Percentiles rank a stretch among this genome's conserved stretches.
These are phyloP conservation scores for Plestiodon gilberti DNA, from an alignment of 2,113 vertebrate genomes.

Conservation along the genomic window DNA sequence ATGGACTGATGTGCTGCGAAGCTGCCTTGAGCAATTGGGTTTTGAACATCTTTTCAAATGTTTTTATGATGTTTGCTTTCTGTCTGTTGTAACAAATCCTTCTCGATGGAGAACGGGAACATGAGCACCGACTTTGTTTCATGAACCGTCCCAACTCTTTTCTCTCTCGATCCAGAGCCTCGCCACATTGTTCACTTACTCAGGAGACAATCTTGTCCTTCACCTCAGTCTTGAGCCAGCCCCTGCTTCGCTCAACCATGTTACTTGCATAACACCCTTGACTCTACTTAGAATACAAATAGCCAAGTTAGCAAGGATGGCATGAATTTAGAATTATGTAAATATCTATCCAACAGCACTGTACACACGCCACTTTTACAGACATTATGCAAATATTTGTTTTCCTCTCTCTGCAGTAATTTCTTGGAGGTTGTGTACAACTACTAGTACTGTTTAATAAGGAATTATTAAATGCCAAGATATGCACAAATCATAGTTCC, in stretches of 20 bases:
- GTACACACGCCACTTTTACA: slow-evolving; percentile 4
- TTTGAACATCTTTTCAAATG: too few relatives aligned
- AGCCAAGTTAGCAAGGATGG: slow-evolving; percentile 18
- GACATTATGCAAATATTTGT: slow-evolving; percentile 20
- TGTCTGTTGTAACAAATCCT: too few relatives aligned
- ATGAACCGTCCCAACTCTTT: too few relatives aligned
- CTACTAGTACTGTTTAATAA: neutral
- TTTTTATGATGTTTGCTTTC: too few relatives aligned
- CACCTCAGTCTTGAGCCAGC: neutral
- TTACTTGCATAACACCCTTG: neutral
- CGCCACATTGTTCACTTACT: too few relatives aligned
- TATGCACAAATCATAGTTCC: neutral
- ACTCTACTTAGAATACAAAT: slow-evolving; percentile 1
- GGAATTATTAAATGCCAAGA: neutral
- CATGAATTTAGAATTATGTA: slow-evolving; percentile 20
- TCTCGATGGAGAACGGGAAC: too few relatives aligned
- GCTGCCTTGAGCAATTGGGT: too few relatives aligned
- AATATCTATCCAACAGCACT: slow-evolving; percentile 16
- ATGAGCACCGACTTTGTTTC: too few relatives aligned
- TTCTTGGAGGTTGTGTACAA: neutral
- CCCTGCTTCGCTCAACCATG: neutral
- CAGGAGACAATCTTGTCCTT: too few relatives aligned
- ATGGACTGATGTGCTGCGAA: too few relatives aligned
- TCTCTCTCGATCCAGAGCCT: too few relatives aligned
- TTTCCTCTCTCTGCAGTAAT: neutral